Evolutionary conservation across 2,888 invertebrate species (phyloP), one percentile per base, ranked within the genome.

Genomic region (Monopis laevigella): DNA sequence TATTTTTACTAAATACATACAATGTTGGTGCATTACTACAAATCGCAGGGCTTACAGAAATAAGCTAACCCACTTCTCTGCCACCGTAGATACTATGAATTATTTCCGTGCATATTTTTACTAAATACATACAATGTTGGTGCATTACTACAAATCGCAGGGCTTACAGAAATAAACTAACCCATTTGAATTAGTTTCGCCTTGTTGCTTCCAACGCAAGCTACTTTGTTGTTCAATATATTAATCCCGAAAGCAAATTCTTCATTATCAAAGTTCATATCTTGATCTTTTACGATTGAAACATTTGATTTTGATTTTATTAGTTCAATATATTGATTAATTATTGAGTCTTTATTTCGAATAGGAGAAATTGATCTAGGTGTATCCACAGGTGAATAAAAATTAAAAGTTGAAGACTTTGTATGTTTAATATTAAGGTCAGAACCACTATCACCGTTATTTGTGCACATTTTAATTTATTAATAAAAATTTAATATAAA

Each of bases 181-280:
- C 78, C 70, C 73, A 75, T 69, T 59, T 75, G 75, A 46, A 77
- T 66, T 8, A 74, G 61, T 51, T 65, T 74, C 8, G 73, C 69
- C 8, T 71, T 69, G 45, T 78, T 75, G 43, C 70, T 65, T 2
- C 73, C 74, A 18, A 74, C 75, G 52, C 77, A 77, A 1, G 74
- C 73, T n/a, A 80, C 68, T 52, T 78, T 80, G 38, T 75, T 74
- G 42, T 74, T 74, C 3, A 75, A 45, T 30, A 80, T 55, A 57
- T 75, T 75, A 5, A 73, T 69, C 5, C 74, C 74, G 58, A 77
- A 78, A 16, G 71, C 74, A 52, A 62, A 74, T 48, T 78, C 77
- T 53, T 77, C 77, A 41, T 75, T 74, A 38, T 80, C 77, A 47
- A 61, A 75, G 52, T 77, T 74, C 41, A 74, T 75, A 1, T 54